Evolutionary conservation across 1,140 invertebrate genomes (phyloP), one percentile per base, ranked within the genome.

Genomic region (Drosophila pallidifrons): DNA sequence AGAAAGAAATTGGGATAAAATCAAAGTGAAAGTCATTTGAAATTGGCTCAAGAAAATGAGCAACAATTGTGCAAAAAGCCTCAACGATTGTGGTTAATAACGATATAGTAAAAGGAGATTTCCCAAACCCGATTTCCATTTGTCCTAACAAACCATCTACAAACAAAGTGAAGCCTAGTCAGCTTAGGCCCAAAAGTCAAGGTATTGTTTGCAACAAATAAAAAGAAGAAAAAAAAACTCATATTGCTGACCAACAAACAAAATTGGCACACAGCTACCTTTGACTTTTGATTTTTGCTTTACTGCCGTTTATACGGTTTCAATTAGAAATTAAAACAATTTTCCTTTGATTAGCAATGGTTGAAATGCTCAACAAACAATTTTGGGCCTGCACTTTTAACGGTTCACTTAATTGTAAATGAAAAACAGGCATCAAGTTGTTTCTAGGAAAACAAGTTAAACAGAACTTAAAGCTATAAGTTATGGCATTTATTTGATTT

Each of bases 241-340:
- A 52, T 10, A 28, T 7, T 52, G 47, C 38, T 52, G 49, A 45
- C 35, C 32, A 43, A 30, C 5, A 16, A 11, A 54, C 65, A 47
- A 51, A 59, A 1, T 28, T 13, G 11, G 10, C 25, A 7, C 54
- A 8, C 13, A 11, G 58, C 58, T 46, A 45, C 38, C 10, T 57
- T 61, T 35, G 75, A 54, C 57, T 65, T 45, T 59, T 1, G 0
- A 47, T 70, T 46, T 2, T 45, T 61, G 11, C 2, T 38, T 58
- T 2, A 5, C 32, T 57, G 30, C 13, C 57, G 2, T 32, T 61
- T 45, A 28, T 60, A 32, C 20, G 41, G 35, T 61, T 69, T 61
- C 67, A 61, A 49, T 67, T 82, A 74, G 52, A 79, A 76, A 73
- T 68, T 54, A 61, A 28, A 20, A 81, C 72, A 79, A 65, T 67